These are phyloP conservation scores for Poecilia gillii DNA, from an alignment of 2,797 vertebrate species.

Conservation along the genomic window DNA sequence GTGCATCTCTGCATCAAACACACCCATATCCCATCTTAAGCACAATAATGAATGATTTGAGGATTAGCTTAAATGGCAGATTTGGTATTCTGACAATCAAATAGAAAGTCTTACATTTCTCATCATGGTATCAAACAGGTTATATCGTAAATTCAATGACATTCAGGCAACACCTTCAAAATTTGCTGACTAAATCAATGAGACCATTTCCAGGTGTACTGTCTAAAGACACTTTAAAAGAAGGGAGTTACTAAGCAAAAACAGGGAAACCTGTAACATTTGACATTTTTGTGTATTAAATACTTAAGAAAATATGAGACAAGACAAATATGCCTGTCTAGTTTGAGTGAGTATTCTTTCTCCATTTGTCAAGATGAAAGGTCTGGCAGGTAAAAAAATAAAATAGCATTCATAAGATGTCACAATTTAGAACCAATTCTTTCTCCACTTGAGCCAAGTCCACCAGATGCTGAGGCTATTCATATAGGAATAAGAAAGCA, in stretches of 20 bases:
- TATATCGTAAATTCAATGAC: neutral
- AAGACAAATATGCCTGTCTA: neutral
- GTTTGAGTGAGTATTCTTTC: neutral
- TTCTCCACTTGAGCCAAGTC: neutral
- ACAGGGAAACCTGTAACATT: neutral
- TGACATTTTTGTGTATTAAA: neutral
- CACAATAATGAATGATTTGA: constrained; percentile 4
- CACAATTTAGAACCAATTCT: neutral
- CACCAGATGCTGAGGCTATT: neutral
- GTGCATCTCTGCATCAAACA: constrained; percentile 5
- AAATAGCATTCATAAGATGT: neutral
- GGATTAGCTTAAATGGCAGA: neutral
- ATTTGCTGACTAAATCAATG: neutral
- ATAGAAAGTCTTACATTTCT: neutral
- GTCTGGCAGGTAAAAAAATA: neutral
- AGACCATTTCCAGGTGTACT: neutral
- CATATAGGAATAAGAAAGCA: neutral
- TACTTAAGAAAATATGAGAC: neutral
- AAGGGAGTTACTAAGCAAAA: neutral
- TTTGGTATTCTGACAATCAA: neutral
- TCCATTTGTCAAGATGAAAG: neutral
- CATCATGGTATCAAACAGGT: neutral
- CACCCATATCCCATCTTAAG: neutral
- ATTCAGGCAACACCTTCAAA: neutral
- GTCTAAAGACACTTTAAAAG: neutral